A percentile compares a stretch with the other conserved stretches of the same genome.
Evolutionary conservation across 2,797 vertebrate species (phyloP).

Genomic region (Adelosebastes latens): DNA sequence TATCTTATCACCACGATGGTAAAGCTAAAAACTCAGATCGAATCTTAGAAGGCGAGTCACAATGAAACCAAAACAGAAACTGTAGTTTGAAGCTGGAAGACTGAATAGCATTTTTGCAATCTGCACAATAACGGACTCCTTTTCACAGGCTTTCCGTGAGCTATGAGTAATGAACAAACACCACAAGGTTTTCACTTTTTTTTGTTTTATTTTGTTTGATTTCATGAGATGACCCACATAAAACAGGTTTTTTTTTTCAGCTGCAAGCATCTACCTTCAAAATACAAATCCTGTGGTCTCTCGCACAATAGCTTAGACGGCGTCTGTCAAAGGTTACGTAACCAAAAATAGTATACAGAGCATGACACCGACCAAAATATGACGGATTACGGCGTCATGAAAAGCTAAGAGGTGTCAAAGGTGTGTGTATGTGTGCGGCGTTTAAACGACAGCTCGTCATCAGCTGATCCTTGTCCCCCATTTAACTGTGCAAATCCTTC

Average conservation of each 20-base stretch:
- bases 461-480: slow-evolving; percentile 8
- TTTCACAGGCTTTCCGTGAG: not conserved
- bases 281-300: slow-evolving; percentile 18
- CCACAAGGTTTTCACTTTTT: not conserved
- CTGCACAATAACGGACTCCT: not conserved
- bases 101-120: not conserved
- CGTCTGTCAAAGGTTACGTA: slow-evolving; percentile 21
- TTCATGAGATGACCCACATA: not conserved
- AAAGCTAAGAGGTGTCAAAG: slow-evolving; percentile 18
- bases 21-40: not conserved
- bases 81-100: not conserved
- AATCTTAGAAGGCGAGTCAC: not conserved
- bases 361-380: slow-evolving; percentile 31
- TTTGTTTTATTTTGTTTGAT: not conserved
- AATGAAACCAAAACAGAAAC: not conserved
- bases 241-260: not conserved
- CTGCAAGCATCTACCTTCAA: slow-evolving; percentile 1
- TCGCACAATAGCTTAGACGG: slow-evolving; percentile 14
- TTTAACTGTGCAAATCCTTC: slow-evolving; percentile 42
- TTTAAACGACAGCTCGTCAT: slow-evolving; percentile 15
- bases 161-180: not conserved
- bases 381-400: slow-evolving; percentile 16
- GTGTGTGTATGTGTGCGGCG: not conserved
- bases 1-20: not conserved
- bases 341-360: slow-evolving; percentile 15